phyloP scores from a whole-genome alignment of 2,888 invertebrate genomes.

The Chaitophorus viminalis region DNA sequence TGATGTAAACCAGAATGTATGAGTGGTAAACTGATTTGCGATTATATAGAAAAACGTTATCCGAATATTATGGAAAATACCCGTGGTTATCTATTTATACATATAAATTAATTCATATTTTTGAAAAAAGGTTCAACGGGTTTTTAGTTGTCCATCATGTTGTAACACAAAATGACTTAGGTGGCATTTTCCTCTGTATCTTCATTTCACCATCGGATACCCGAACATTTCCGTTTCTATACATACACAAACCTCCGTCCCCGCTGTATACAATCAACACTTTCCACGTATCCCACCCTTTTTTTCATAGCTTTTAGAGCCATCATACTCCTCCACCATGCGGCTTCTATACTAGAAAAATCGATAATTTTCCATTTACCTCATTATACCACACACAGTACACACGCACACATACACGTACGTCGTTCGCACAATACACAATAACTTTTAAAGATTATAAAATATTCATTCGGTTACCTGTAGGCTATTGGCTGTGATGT shows the following conservation, averaged over 20 bases:
- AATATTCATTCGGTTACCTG: too few relatives aligned
- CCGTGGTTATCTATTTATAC: not conserved
- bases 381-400: not conserved
- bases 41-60: not conserved
- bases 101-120: conserved; percentile 8
- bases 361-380: conserved; percentile 16
- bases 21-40: not conserved
- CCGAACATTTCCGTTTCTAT: not conserved
- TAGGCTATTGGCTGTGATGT: too few relatives aligned
- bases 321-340: not conserved
- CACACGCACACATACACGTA: too few relatives aligned
- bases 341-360: not conserved
- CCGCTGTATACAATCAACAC: conserved; percentile 17
- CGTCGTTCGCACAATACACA: too few relatives aligned
- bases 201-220: conserved; percentile 19
- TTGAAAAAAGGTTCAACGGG: not conserved
- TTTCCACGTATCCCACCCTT: conserved; percentile 4
- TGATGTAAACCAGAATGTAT: not conserved
- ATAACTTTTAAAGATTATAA: too few relatives aligned
- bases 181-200: not conserved
- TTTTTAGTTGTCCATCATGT: conserved; percentile 5
- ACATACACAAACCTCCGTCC: not conserved
- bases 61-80: not conserved
- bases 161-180: conserved; percentile 16
- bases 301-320: not conserved